Conservation (phyloP, 2,797 vertebrate genomes). For the Bufotes viridis region DNA sequence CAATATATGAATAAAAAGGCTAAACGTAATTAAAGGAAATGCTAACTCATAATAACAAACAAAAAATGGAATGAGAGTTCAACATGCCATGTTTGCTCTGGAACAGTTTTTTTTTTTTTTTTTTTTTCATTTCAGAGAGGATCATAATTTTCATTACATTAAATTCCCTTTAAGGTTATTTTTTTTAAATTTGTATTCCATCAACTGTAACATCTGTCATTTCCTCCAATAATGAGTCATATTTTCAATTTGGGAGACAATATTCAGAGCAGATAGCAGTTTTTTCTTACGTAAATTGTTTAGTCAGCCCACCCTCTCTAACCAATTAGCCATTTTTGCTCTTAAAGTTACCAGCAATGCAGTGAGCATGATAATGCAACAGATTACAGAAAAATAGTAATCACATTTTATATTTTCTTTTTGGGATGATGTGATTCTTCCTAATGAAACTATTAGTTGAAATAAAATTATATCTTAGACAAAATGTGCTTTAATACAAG, state of each 20-base stretch:
- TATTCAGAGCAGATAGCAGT: constrained; percentile 54
- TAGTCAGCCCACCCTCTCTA: constrained; percentile 39
- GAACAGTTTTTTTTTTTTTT: not conserved
- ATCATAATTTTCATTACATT: constrained; percentile 51
- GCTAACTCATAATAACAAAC: not conserved
- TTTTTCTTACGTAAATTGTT: constrained; percentile 58
- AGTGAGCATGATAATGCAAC: constrained; percentile 29
- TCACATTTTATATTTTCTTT: not conserved
- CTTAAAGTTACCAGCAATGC: constrained; percentile 40
- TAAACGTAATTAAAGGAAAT: not conserved
- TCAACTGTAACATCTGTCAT: constrained; percentile 56
- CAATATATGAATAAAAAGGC: not conserved
- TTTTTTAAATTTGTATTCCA: constrained; percentile 55
- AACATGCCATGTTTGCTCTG: not conserved
- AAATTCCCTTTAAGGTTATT: constrained; percentile 37
- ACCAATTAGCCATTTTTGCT: constrained; percentile 56
- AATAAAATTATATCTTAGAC: not conserved
- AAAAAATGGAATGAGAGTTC: not conserved
- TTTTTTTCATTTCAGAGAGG: not conserved
- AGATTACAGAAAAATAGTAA: constrained; percentile 28
- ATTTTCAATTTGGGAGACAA: constrained; percentile 55
- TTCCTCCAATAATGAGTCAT: constrained; percentile 58
- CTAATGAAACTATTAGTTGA: constrained; percentile 15
- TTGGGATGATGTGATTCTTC: constrained; percentile 4
- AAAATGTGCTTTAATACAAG: not conserved